Conservation (phyloP, 2,888 invertebrate species). For the Magallana nippona region DNA sequence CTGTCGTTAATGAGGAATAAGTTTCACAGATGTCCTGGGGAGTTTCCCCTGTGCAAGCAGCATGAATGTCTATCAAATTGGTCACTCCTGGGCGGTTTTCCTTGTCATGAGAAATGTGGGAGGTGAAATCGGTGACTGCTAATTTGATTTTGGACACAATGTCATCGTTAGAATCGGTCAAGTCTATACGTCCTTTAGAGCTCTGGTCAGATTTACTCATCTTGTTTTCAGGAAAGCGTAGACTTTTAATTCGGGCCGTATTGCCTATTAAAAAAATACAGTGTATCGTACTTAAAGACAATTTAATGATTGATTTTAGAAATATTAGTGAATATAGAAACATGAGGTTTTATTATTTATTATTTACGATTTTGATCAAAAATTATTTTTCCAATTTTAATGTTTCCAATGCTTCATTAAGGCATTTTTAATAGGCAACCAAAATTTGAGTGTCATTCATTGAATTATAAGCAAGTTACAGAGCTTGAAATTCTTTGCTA, state of each 20-base stretch:
- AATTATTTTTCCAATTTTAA: no score
- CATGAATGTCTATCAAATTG: conserved; percentile 92
- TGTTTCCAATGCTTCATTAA: no score
- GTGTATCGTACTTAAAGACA: no score
- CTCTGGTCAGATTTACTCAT: conserved; percentile 98
- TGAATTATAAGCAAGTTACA: no score
- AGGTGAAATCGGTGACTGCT: conserved; percentile 93
- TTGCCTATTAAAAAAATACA: conserved; percentile 64
- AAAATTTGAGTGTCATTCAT: no score
- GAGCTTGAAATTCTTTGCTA: no score
- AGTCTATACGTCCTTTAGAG: conserved; percentile 87
- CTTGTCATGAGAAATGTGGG: conserved; percentile 90
- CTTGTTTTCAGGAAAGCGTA: conserved; percentile 92
- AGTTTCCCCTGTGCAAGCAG: conserved; percentile 85
- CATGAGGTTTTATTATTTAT: no score
- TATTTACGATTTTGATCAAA: no score
- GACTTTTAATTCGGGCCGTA: conserved; percentile 85
- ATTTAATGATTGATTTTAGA: no score
- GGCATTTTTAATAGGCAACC: no score
- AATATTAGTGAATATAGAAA: no score
- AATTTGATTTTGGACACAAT: conserved; percentile 89
- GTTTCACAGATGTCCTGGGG: conserved; percentile 87
- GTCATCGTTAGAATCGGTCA: conserved; percentile 88
- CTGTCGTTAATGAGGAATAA: conserved; percentile 86
- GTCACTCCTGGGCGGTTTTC: conserved; percentile 90